A percentile compares a stretch with the other conserved stretches of the same genome.
Evolutionary conservation across 2,888 invertebrate species (phyloP).

Genomic region (Hemaris fuciformis): DNA sequence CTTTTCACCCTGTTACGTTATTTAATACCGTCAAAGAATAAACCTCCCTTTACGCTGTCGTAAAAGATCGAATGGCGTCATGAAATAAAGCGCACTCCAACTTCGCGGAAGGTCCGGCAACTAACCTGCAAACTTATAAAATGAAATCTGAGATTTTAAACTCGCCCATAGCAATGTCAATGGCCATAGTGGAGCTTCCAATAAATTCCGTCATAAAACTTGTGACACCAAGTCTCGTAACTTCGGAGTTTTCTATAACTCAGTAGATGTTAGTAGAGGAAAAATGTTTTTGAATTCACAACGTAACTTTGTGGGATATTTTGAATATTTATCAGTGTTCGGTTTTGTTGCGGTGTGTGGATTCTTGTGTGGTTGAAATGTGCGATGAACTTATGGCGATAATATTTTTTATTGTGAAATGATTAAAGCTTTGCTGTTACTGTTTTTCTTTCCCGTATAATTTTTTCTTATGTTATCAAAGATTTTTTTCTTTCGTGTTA

Average conservation of each 20-base stretch:
- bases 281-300: not conserved
- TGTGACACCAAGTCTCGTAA: constrained; percentile 36
- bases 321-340: not conserved
- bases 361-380: not conserved
- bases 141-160: constrained; percentile 44
- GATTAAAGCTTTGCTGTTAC: too few relatives aligned
- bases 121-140: constrained; percentile 34
- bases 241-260: constrained; percentile 12
- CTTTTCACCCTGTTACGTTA: not conserved
- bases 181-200: constrained; percentile 37
- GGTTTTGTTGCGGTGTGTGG: not conserved
- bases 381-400: not conserved
- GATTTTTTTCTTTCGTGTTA: too few relatives aligned
- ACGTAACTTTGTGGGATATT: not conserved
- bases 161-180: constrained; percentile 45
- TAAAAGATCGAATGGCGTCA: not conserved
- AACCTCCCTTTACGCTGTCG: not conserved
- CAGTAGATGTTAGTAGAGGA: not conserved
- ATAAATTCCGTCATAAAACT: constrained; percentile 51
- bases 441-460: too few relatives aligned
- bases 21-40: not conserved
- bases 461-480: too few relatives aligned
- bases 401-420: too few relatives aligned
- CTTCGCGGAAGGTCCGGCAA: not conserved
- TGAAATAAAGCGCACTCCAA: not conserved